phyloP scores from a whole-genome alignment of 2,113 vertebrate genomes.

The Callospermophilus lateralis region DNA sequence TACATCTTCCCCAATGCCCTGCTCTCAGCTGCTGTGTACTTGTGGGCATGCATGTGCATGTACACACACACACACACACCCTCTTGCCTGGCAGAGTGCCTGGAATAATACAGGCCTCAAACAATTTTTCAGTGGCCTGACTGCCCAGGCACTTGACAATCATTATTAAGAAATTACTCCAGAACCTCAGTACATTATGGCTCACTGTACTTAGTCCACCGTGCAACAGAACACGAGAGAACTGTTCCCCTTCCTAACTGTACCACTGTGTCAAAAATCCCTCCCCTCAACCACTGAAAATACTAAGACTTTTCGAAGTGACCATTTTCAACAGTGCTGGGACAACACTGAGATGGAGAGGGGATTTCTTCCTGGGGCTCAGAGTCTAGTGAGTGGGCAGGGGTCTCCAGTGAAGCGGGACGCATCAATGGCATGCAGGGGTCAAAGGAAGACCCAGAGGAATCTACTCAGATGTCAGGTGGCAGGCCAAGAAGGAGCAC shows the following conservation, averaged over 20 bases:
- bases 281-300: too few relatives aligned
- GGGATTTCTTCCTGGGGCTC: background rate
- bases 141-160: background rate
- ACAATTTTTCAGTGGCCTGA: background rate
- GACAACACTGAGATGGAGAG: background rate
- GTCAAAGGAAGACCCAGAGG: background rate
- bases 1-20: fast-evolving
- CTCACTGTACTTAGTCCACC: background rate
- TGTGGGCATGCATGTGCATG: background rate
- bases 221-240: background rate
- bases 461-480: background rate
- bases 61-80: background rate
- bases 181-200: too few relatives aligned
- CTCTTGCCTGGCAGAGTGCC: background rate
- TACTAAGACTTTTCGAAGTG: background rate
- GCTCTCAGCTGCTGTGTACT: too few relatives aligned
- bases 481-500: background rate
- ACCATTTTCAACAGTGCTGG: background rate
- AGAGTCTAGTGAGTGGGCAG: background rate
- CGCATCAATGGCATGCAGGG: background rate
- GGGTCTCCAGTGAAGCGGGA: background rate
- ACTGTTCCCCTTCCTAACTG: background rate
- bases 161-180: background rate
- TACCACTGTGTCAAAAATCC: background rate
- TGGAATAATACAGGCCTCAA: background rate